Conservation (phyloP, 2,888 invertebrate genomes). For the Mechanitis mazaeus region DNA sequence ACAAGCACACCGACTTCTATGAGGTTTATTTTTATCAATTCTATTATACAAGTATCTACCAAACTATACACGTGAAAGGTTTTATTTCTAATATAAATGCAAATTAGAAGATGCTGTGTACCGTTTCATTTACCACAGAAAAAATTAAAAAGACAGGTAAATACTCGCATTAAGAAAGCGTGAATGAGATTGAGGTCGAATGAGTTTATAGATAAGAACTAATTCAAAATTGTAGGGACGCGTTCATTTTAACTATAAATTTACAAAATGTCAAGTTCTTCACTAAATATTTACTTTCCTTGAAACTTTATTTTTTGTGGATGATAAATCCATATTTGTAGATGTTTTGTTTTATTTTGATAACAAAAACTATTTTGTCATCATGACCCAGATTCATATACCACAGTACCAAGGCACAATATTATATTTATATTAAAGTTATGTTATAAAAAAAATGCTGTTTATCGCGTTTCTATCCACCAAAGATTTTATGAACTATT, state of each 20-base stretch:
- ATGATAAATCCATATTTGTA: not conserved
- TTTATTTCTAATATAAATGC: conserved; percentile 28
- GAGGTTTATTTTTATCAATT: conserved; percentile 10
- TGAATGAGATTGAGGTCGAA: conserved; percentile 24
- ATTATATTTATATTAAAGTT: too few relatives aligned
- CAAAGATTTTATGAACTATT: too few relatives aligned
- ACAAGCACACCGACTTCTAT: not conserved
- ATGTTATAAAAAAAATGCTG: too few relatives aligned
- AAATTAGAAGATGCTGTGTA: conserved; percentile 22
- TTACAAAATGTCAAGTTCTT: conserved; percentile 9
- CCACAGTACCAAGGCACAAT: too few relatives aligned
- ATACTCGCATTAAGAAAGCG: conserved; percentile 23
- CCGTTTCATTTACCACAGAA: conserved; percentile 27
- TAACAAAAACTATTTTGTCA: too few relatives aligned
- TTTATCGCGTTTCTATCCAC: too few relatives aligned
- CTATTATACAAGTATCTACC: conserved; percentile 16
- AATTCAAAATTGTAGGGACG: conserved; percentile 14
- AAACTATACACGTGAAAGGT: conserved; percentile 17
- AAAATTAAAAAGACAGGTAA: conserved; percentile 27
- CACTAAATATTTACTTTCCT: too few relatives aligned
- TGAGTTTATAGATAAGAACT: conserved; percentile 17
- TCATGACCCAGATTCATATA: too few relatives aligned
- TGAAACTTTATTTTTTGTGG: not conserved
- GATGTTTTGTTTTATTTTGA: not conserved
- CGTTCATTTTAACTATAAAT: conserved; percentile 11